phyloP scores from a whole-genome alignment of 2,113 vertebrate genomes.

The Urocolius indicus region DNA sequence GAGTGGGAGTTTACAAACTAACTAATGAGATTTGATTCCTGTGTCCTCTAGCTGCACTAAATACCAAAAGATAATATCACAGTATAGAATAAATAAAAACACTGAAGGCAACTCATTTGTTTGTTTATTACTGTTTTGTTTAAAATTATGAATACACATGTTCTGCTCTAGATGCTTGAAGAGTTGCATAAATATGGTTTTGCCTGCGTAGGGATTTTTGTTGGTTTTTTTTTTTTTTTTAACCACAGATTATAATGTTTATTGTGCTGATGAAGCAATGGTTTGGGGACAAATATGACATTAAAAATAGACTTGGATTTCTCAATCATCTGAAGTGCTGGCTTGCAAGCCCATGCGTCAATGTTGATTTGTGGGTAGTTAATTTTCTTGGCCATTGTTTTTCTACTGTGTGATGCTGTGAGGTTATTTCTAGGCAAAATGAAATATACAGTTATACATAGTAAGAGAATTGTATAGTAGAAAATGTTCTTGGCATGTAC shows the following conservation, averaged over 20 bases:
- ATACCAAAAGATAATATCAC: conserved; percentile 14
- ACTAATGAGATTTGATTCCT: conserved; percentile 23
- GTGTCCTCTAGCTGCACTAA: neutral
- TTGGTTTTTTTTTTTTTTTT: neutral
- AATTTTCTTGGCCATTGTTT: conserved; percentile 83
- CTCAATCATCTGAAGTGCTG: conserved; percentile 54
- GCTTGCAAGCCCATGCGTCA: conserved; percentile 38
- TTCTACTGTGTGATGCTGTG: conserved; percentile 68
- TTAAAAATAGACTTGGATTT: conserved; percentile 79
- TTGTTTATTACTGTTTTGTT: conserved; percentile 25
- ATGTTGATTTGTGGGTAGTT: conserved; percentile 69
- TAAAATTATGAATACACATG: neutral
- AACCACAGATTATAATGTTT: conserved; percentile 71
- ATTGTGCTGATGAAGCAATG: conserved; percentile 57
- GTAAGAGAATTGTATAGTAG: conserved; percentile 81
- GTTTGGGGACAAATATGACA: conserved; percentile 67
- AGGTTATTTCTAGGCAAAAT: conserved; percentile 73
- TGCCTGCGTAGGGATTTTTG: neutral
- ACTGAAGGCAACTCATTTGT: neutral
- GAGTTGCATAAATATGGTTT: conserved; percentile 10
- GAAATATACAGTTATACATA: conserved; percentile 81
- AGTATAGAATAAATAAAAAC: neutral
- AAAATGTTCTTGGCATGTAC: conserved; percentile 84
- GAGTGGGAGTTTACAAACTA: conserved; percentile 25
- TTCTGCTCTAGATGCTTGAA: neutral